These are phyloP conservation scores for Dexiosoma caninum DNA, from an alignment of 2,888 invertebrate genomes.

Conservation along the genomic window DNA sequence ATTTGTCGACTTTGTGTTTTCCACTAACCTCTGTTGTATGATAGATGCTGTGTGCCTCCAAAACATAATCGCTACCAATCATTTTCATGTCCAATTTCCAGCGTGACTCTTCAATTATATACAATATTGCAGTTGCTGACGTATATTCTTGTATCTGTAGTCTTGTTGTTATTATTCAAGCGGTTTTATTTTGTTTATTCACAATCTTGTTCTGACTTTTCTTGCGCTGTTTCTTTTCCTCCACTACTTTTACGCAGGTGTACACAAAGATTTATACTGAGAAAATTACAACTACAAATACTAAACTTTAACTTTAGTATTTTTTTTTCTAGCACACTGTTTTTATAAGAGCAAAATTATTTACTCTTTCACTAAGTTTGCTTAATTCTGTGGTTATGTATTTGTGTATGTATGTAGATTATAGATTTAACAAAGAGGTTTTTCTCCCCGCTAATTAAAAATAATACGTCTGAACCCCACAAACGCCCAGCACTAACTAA, in stretches of 20 bases:
- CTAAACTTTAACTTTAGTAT: conserved; percentile 14
- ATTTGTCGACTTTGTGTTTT: background rate
- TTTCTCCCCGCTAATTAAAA: background rate
- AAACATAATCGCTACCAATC: conserved; percentile 90
- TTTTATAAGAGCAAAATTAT: conserved; percentile 28
- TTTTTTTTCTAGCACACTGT: background rate
- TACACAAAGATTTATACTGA: background rate
- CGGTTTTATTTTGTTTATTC: conserved; percentile 57
- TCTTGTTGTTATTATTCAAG: conserved; percentile 47
- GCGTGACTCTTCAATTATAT: conserved; percentile 54
- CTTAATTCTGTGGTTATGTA: background rate
- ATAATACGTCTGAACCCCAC: conserved; percentile 68
- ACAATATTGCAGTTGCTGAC: conserved; percentile 14
- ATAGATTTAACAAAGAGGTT: conserved; percentile 9
- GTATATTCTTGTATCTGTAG: conserved; percentile 5
- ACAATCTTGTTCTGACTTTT: conserved; percentile 15
- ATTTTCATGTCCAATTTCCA: conserved; percentile 78
- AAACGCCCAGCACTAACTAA: conserved; percentile 70
- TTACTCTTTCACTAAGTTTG: background rate
- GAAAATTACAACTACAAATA: conserved; percentile 6
- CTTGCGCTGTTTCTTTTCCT: conserved; percentile 18
- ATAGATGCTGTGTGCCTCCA: conserved; percentile 92
- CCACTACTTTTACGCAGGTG: conserved; percentile 54
- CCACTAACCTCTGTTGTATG: conserved; percentile 89
- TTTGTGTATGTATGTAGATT: background rate